phyloP scores from a whole-genome alignment of 2,797 vertebrate species.

The Sebastes glaucus region DNA sequence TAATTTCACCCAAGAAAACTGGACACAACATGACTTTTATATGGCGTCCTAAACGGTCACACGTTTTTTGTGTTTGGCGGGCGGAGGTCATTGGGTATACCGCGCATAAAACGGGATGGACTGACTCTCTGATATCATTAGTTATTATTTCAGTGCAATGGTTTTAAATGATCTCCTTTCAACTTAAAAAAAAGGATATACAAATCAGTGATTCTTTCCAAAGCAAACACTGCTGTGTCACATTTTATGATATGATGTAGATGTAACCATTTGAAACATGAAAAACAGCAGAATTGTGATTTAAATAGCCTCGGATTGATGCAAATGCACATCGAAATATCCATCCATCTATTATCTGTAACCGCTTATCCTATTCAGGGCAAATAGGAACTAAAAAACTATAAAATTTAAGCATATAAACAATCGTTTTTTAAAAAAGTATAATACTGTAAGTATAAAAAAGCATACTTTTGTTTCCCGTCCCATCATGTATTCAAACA shows the following conservation, averaged over 20 bases:
- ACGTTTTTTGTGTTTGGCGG: neutral
- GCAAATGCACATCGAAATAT: neutral
- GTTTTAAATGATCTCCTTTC: neutral
- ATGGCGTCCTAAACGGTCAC: slow-evolving; percentile 11
- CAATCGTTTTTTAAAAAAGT: neutral
- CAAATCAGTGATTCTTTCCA: neutral
- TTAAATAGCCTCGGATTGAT: neutral
- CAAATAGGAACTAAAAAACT: neutral
- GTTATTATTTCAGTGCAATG: neutral
- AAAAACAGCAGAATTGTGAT: neutral
- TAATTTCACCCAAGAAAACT: slow-evolving; percentile 48
- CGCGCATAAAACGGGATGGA: neutral
- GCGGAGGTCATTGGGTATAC: neutral
- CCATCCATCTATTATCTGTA: neutral
- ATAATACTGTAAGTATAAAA: neutral
- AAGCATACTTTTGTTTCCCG: slow-evolving; percentile 94
- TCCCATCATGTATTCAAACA: slow-evolving; percentile 99
- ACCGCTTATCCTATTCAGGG: too few species aligned
- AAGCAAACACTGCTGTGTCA: neutral
- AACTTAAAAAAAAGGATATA: neutral
- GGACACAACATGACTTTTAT: slow-evolving; percentile 61
- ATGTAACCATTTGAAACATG: neutral
- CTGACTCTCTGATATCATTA: neutral
- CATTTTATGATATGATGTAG: neutral
- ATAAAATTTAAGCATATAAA: neutral